Base-by-base conservation (phyloP, 2,113 vertebrate species). In the Prionailurus viverrinus region DNA sequence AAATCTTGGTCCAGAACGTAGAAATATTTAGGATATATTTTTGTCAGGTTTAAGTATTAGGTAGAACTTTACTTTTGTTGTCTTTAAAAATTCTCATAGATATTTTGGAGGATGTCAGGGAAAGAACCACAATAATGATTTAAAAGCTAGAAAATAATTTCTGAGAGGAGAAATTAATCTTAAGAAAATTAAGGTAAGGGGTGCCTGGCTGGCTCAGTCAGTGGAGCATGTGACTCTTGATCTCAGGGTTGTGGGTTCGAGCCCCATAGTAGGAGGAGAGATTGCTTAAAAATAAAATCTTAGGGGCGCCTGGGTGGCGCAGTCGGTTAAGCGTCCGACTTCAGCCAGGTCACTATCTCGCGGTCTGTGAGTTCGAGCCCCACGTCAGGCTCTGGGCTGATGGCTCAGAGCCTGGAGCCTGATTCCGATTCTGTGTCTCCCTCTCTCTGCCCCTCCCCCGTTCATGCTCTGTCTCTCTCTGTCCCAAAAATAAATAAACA, bases 111-210 rank as follows among this genome's bases (percentile, higher is more conserved):
- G 6, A 93, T 65, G 45, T 85, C 97, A 95, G 21, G 25, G 41
- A 89, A 53, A 89, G 33, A 94, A 33, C n/a, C 19, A 92, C 23
- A 81, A 6, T 92, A 95, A 74, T 88, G 27, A 74, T 89, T 89
- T 91, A 86, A 92, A 83, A 85, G 19, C 39, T 96, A 18, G 74
- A 88, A 92, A 91, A 82, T 90, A 31, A 89, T 69, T 81, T 84
- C 82, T 86, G 31, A 76, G 87, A 89, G 68, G 51, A 89, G 63
- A 97, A 95, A 94, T 83, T 66, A 83, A 93, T 79, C 61, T 92
- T 85, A 79, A 84, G n/a, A 92, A 91, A 91, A 33, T 65, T 86
- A 86, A 94, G 45, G 53, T 96, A 65, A 82, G 41, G 15, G 74
- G 41, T 15, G 45, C 41, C 41, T 48, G 27, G 74, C 41, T 78